These are phyloP conservation scores for Chelonia mydas DNA, from an alignment of 2,797 vertebrate species.

Conservation along the genomic window DNA sequence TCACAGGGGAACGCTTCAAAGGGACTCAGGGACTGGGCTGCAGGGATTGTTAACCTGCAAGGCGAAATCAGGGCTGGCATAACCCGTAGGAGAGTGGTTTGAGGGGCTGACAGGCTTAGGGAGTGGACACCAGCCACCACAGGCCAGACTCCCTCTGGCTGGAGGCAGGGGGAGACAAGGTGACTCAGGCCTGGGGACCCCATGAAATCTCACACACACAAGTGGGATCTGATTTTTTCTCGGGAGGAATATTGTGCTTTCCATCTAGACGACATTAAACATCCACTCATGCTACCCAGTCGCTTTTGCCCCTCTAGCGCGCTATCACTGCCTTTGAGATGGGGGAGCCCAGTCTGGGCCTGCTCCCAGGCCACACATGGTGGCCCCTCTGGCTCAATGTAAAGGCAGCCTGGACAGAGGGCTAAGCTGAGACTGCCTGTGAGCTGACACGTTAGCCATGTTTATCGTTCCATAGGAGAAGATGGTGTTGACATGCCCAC, in stretches of 20 bases:
- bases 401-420: neutral
- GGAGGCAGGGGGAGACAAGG: neutral
- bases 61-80: too few species aligned
- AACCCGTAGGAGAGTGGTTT: neutral
- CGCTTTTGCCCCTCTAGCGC: neutral
- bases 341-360: neutral
- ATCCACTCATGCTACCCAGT: neutral
- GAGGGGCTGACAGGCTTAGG: neutral
- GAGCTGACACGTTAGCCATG: neutral
- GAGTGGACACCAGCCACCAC: too few species aligned
- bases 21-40: neutral
- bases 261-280: neutral
- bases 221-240: neutral
- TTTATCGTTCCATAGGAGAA: neutral
- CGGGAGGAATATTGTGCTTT: neutral
- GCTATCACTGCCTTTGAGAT: neutral
- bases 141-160: neutral
- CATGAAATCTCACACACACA: neutral
- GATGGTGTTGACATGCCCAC: neutral
- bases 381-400: neutral
- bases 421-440: neutral
- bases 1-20: neutral
- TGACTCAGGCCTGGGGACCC: neutral
- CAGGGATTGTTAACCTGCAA: neutral
- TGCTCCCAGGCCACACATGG: neutral